phyloP scores from a whole-genome alignment of 2,797 vertebrate species.

The Perodicticus potto region DNA sequence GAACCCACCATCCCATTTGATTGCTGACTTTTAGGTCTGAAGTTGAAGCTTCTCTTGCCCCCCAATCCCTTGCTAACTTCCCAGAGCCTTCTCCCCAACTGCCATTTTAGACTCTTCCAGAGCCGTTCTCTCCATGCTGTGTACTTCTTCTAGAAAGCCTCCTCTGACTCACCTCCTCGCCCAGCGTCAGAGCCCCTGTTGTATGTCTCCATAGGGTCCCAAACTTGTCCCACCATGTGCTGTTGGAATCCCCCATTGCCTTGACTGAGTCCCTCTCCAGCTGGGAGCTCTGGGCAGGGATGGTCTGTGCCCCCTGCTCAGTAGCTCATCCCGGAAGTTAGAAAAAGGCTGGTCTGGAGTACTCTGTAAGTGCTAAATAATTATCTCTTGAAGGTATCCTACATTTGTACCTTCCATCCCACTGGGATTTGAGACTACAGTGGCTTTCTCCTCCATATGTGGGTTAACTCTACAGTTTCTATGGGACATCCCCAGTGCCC shows the following conservation, averaged over 20 bases:
- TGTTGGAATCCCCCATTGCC: background rate
- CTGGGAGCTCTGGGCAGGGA: background rate
- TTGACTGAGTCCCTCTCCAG: background rate
- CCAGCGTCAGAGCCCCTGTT: background rate
- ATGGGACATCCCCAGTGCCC: background rate
- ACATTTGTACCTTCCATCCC: background rate
- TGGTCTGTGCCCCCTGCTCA: background rate
- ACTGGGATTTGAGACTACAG: background rate
- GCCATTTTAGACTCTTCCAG: background rate
- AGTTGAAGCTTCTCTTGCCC: background rate
- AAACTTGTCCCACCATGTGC: background rate
- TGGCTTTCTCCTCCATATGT: background rate
- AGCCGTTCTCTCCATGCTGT: background rate
- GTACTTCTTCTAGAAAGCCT: background rate
- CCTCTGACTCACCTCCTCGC: background rate
- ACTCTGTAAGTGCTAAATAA: background rate
- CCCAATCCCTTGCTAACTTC: background rate
- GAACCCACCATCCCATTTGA: background rate
- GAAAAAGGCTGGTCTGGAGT: accelerated
- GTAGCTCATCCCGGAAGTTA: background rate
- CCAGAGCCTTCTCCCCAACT: background rate
- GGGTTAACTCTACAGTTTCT: background rate
- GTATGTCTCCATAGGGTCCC: no score
- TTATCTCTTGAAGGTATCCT: background rate
- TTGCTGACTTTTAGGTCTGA: background rate